phyloP scores from a whole-genome alignment of 64 coral and sea anemone genomes.

The Orbicella faveolata region DNA sequence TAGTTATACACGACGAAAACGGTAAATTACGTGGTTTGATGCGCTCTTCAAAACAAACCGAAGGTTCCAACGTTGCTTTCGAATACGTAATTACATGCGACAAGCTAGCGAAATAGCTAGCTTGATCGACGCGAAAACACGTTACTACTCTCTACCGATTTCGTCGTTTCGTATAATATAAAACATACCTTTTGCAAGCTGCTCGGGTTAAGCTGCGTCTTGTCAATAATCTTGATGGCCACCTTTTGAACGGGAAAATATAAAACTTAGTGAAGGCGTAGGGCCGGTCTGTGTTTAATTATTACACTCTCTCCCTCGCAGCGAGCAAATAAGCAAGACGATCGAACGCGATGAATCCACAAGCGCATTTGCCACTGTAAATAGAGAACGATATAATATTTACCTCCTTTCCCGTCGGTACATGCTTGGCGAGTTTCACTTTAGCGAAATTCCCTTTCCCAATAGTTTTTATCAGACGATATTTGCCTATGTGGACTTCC shows the following conservation, averaged over 20 bases:
- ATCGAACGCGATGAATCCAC: conserved; percentile 8
- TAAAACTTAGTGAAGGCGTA: conserved; percentile 57
- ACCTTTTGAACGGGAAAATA: conserved; percentile 78
- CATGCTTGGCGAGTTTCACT: conserved; percentile 98
- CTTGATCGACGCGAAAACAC: not conserved
- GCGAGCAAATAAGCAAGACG: conserved; percentile 37
- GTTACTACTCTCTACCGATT: conserved; percentile 18
- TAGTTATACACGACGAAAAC: not conserved
- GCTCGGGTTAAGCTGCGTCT: conserved; percentile 95
- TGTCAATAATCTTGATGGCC: conserved; percentile 99
- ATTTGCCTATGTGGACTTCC: conserved; percentile 97
- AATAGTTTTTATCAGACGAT: conserved; percentile 96
- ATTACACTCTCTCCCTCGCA: conserved; percentile 59
- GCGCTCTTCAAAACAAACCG: conserved; percentile 24
- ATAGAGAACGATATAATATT: conserved; percentile 16
- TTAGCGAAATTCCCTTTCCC: conserved; percentile 99
- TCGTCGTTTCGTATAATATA: conserved; percentile 17
- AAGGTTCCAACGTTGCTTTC: conserved; percentile 36
- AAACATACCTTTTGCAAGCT: conserved; percentile 96
- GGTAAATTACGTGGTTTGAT: not conserved
- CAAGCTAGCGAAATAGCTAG: conserved; percentile 16
- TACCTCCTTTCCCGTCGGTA: conserved; percentile 97
- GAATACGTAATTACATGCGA: conserved; percentile 76
- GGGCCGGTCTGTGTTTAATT: conserved; percentile 64
- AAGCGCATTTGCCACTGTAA: conserved; percentile 20